Evolutionary conservation across 2,888 invertebrate genomes (phyloP), one percentile per base, ranked within the genome.

Genomic region (Aelia acuminata): DNA sequence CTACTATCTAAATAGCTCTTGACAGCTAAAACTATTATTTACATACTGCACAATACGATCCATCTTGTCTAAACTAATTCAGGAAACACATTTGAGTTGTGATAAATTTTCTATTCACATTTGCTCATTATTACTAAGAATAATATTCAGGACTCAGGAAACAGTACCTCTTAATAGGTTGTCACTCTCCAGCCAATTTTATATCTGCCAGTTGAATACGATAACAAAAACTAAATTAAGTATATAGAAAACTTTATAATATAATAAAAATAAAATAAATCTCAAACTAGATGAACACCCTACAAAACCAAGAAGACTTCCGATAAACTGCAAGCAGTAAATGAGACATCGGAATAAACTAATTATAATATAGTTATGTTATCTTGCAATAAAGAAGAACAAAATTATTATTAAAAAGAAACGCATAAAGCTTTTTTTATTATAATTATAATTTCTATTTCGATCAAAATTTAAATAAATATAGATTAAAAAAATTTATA

Each of bases 101-200:
- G 43, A 80, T 80, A 22, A 80, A 80, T 80, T 43, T n/a, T 43
- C 63, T 70, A 70, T 70, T 70, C 31, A 70, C 63, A 70, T 35
- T 70, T 2, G 35, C 31, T 5, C 63, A 26, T 70, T 35, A 31
- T 35, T 18, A 70, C 63, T 70, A 70, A 35, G 18, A 18, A 70
- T 70, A 70, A 35, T 35, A 70, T 70, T 70, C 31, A 70, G 31
- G 63, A 31, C 63, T 31, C 3, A 31, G 63, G 63, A 13, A 70
- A 70, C 63, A 13, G 63, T 31, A 35, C 31, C 63, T 70, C 35
- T 35, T 35, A 35, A 18, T 35, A 70, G 31, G 63, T 13, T 70
- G 26, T 70, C 31, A 20, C 18, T 20, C 63, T 18, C 63, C 63
- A 70, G 63, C 22, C 31, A 35, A 18, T 26, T 26, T 0, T 10